Evolutionary conservation across 2,888 invertebrate genomes (phyloP).

Genomic region (Glyphotaelius pellucidus): DNA sequence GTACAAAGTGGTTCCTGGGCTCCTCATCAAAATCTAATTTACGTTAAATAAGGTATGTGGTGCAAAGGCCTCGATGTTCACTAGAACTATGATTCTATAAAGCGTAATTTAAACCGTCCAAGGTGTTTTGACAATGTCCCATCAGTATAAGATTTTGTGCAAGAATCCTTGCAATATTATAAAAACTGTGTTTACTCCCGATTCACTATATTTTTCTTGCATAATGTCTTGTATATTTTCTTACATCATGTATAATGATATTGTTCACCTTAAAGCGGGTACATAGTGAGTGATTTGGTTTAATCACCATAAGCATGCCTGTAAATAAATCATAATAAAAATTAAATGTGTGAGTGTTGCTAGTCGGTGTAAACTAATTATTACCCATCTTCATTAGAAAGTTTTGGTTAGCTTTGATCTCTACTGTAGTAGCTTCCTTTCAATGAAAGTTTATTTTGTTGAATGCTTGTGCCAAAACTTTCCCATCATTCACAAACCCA

Average conservation of each 20-base stretch:
- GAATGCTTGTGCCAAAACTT: conserved; percentile 64
- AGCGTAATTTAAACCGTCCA: background rate
- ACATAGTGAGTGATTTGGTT: background rate
- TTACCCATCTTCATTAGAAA: conserved; percentile 7
- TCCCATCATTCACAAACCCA: conserved; percentile 9
- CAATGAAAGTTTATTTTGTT: conserved; percentile 43
- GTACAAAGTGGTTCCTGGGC: too few relatives aligned
- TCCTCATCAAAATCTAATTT: too few relatives aligned
- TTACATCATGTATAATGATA: background rate
- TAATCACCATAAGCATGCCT: background rate
- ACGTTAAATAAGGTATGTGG: too few relatives aligned
- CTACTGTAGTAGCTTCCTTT: conserved; percentile 54
- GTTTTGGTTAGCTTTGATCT: conserved; percentile 62
- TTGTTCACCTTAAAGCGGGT: background rate
- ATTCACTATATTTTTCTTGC: background rate
- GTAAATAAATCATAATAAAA: background rate
- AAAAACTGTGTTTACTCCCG: background rate
- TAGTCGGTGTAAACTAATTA: conserved; percentile 9
- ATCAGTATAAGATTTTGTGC: background rate
- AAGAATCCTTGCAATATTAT: background rate
- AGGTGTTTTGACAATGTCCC: background rate
- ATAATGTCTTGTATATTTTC: background rate
- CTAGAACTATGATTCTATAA: too few relatives aligned
- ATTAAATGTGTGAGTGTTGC: background rate
- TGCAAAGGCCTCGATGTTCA: too few relatives aligned